These are phyloP conservation scores for Oxygymnocypris stewartii DNA, from an alignment of 2,113 vertebrate species.

Conservation along the genomic window DNA sequence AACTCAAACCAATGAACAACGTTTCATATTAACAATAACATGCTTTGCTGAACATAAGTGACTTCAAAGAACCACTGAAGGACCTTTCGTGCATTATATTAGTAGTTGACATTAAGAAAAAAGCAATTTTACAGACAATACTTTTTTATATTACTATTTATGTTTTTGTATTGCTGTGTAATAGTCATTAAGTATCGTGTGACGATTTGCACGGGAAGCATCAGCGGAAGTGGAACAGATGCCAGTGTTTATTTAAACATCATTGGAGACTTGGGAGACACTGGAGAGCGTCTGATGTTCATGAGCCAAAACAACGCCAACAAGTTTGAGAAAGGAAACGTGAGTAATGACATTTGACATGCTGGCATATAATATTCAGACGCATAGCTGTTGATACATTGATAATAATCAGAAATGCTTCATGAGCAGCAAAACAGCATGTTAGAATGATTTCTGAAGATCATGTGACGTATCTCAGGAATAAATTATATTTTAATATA, in stretches of 20 bases:
- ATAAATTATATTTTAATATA: not conserved
- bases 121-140: not conserved
- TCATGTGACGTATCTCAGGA: not conserved
- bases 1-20: not conserved
- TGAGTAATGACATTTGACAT: conserved; percentile 71
- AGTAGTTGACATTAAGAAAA: not conserved
- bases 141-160: not conserved
- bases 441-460: not conserved
- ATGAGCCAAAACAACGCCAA: conserved; percentile 91
- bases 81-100: not conserved
- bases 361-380: not conserved
- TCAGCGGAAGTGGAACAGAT: conserved; percentile 87
- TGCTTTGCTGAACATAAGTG: not conserved
- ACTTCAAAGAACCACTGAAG: not conserved
- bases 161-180: not conserved
- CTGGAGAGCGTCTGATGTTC: conserved; percentile 86
- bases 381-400: not conserved
- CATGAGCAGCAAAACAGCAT: not conserved
- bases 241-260: conserved; percentile 90
- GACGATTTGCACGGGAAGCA: conserved; percentile 86
- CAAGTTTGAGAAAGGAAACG: conserved; percentile 93
- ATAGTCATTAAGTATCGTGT: conserved; percentile 90
- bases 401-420: not conserved
- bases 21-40: not conserved
- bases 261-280: conserved; percentile 87